A percentile compares a stretch with the other conserved stretches of the same genome.
Conservation (phyloP, 2,797 vertebrate species). For the Spea hammondii region DNA sequence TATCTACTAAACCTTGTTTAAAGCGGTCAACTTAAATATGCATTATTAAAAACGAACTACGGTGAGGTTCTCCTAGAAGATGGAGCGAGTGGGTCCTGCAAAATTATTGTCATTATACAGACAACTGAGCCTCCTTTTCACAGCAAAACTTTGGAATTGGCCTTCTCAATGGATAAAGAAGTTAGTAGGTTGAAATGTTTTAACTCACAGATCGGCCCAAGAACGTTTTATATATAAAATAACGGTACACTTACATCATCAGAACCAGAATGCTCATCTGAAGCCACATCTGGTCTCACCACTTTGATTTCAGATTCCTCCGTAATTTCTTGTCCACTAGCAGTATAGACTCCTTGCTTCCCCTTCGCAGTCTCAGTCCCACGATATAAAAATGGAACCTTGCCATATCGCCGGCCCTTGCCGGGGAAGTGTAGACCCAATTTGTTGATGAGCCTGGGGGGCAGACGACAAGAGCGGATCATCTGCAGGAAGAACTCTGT, state of each 20-base stretch:
- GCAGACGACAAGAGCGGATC: conserved; percentile 88
- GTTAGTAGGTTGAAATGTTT: too few relatives aligned
- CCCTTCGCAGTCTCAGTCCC: conserved; percentile 62
- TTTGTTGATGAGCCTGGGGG: conserved; percentile 82
- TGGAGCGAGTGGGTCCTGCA: too few relatives aligned
- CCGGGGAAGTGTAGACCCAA: conserved; percentile 85
- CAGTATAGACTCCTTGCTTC: conserved; percentile 82
- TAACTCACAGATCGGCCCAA: too few relatives aligned
- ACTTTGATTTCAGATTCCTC: conserved; percentile 24
- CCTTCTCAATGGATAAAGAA: too few relatives aligned
- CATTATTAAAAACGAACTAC: too few relatives aligned
- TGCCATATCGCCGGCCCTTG: conserved; percentile 84
- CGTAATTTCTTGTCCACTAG: conserved; percentile 73
- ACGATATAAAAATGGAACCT: conserved; percentile 83
- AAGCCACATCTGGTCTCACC: conserved; percentile 35
- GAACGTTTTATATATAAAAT: too few relatives aligned
- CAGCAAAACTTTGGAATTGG: too few relatives aligned
- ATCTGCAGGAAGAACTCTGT: conserved; percentile 84
- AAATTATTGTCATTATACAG: too few relatives aligned
- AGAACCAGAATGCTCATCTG: conserved; percentile 66
- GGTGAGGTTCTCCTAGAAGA: too few relatives aligned
- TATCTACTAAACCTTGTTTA: too few relatives aligned
- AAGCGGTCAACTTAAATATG: too few relatives aligned
- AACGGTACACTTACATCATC: conserved; percentile 77
- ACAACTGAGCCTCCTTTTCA: too few relatives aligned